Base-by-base conservation (phyloP, 2,888 invertebrate species). In the Drosophila kanekoi region DNA sequence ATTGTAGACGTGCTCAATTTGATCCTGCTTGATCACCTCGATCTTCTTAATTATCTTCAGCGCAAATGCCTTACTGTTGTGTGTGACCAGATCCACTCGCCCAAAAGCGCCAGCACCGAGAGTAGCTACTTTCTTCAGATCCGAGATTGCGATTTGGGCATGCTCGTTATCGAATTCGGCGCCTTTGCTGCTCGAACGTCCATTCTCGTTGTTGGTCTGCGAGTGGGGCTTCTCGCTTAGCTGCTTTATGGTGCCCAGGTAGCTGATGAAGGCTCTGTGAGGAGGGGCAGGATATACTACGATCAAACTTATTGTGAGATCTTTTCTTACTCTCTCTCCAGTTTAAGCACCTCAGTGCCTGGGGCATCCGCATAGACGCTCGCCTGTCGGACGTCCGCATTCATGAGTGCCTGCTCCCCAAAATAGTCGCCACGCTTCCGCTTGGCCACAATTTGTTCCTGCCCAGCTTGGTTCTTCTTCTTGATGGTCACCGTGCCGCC, bases 71-170 rank as follows among this genome's bases (percentile, higher is more conserved):
- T 90, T 91, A 54, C 93, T 93, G 10, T 65, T 71, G 86, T 95
- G 94, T 32, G 94, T 93, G 18, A 96, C 96, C 67, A 97, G 93
- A 89, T 97, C 97, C 0, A 98, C 98, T 2, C 97, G 94, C 0
- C 98, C 98, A 90, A 98, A 98, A 2, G 98, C 98, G 5, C 98
- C 98, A 13, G 98, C 96, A 1, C 98, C 98, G 77, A 98, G 93
- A 0, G 98, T 98, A 20, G 96, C 96, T 16, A 97, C 93, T 66
- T 96, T 95, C 84, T 96, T 96, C 77, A 99, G 93, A 86, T 98
- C 96, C 28, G 94, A 94, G 48, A 98, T 93, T 60, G 95, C 94
- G 32, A 98, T 93, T 69, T 94, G 94, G 28, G 94, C 94, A 90
- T 95, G 95, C 88, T 95, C 95, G 93, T 91, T 73, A 18, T 90